A percentile compares a stretch with the other conserved stretches of the same genome.
Conservation (phyloP, 2,113 vertebrate species). For the Syrrhaptes paradoxus region DNA sequence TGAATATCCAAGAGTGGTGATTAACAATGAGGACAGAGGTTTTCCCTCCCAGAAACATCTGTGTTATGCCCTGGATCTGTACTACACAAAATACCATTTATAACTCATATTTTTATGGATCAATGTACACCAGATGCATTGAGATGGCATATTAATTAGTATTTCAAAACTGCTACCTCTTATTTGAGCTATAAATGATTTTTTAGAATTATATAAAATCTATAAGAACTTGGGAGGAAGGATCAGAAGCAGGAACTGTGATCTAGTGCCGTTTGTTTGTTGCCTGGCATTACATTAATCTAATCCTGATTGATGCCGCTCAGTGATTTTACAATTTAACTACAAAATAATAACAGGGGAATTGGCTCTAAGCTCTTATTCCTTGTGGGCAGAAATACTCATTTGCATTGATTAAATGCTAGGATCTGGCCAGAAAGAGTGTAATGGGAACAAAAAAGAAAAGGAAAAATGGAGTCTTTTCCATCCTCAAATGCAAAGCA, state of each 20-base stretch:
- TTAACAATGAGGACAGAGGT: not conserved
- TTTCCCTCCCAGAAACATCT: constrained; percentile 3
- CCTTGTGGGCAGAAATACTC: not conserved
- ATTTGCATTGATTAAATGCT: not conserved
- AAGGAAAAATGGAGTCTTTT: not conserved
- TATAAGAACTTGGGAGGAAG: not conserved
- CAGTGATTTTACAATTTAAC: not conserved
- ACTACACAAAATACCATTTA: not conserved
- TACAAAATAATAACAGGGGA: not conserved
- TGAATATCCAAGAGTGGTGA: not conserved
- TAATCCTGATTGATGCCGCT: not conserved
- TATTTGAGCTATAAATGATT: not conserved
- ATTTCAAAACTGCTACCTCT: not conserved
- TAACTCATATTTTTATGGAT: not conserved
- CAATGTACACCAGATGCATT: not conserved
- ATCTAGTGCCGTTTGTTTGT: not conserved
- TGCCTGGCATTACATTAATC: not conserved
- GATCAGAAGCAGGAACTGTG: not conserved
- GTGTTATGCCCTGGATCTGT: constrained; percentile 10
- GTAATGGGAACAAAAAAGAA: rapidly evolving
- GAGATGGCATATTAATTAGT: not conserved
- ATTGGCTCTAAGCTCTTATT: constrained; percentile 22
- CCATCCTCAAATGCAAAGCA: not conserved
- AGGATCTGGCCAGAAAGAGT: not conserved
- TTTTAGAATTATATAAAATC: not conserved